Evolutionary conservation across 2,797 vertebrate genomes (phyloP).

Genomic region (Pelobates cultripes): DNA sequence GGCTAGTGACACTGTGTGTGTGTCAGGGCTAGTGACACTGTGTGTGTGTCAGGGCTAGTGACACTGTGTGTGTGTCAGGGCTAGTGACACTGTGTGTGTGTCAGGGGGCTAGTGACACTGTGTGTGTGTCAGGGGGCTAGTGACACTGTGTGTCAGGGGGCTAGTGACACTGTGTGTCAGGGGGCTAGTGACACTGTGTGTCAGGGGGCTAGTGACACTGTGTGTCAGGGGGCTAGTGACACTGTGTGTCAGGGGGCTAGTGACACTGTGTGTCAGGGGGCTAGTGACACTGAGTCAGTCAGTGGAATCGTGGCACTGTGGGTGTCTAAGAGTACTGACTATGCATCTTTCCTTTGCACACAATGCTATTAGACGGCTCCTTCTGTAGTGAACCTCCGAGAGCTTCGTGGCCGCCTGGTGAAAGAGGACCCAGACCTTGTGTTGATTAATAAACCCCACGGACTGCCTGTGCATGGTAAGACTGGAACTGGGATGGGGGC

Average conservation of each 20-base stretch:
- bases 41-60: neutral
- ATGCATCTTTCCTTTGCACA: no score
- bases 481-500: neutral
- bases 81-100: neutral
- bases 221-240: neutral
- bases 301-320: no score
- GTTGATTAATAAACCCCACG: slow-evolving; percentile 89
- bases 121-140: no score
- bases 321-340: no score
- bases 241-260: neutral
- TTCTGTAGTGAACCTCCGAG: slow-evolving; percentile 79
- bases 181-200: neutral
- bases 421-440: slow-evolving; percentile 79
- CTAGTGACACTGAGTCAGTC: neutral
- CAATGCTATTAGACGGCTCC: neutral
- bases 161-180: neutral
- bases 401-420: slow-evolving; percentile 72
- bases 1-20: neutral
- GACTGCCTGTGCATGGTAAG: slow-evolving; percentile 84
- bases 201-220: no score
- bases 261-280: neutral
- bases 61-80: neutral
- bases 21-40: neutral
- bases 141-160: fast-evolving
- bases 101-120: neutral